Base-by-base conservation (phyloP, 2,113 vertebrate species). In the Glaucomys volans region DNA sequence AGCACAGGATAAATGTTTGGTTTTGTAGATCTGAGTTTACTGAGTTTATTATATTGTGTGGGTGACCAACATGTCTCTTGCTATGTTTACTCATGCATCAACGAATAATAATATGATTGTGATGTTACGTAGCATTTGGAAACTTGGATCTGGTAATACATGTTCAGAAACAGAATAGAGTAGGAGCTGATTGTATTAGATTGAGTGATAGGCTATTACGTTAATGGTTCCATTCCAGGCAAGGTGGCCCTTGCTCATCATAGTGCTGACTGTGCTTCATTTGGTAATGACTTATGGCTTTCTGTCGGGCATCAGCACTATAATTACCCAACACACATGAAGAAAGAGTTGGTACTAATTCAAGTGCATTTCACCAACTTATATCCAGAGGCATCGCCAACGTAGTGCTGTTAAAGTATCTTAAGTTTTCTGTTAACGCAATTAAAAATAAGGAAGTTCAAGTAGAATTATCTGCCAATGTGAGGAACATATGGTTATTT, bases 111-210 rank as follows among this genome's bases (percentile, higher is more conserved):
- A 87, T 75, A 77, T 57, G 93, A 89, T 66, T 81, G 77, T 90
- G 95, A 96, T 91, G 54, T 66, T 97, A 96, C 42, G 74, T 42
- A 97, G 90, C 92, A 95, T 94, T 87, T 96, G 96, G 86, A 97
- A 96, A 40, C 95, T 96, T 98, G 95, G 95, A 97, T 97, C 97
- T 95, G 91, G 84, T 64, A 80, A 57, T 72, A 82, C n/a, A 81
- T 8, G 40, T 96, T 96, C 79, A 96, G 96, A 97, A 97, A 91
- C 50, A 96, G 94, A 97, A 86, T 42, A 79, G 87, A 96, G 74
- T 81, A 95, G 88, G 80, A 96, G 92, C 90, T 95, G 92, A 97
- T 97, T 97, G 97, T 98, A 98, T 98, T 98, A 98, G 96, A 84
- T 91, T 97, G 95, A 98, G 93, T 95, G 97, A 98, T 97, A 93